Evolutionary conservation across 2,888 invertebrate species (phyloP), one percentile per base, ranked within the genome.

Genomic region (Eustalomyia histrio): DNA sequence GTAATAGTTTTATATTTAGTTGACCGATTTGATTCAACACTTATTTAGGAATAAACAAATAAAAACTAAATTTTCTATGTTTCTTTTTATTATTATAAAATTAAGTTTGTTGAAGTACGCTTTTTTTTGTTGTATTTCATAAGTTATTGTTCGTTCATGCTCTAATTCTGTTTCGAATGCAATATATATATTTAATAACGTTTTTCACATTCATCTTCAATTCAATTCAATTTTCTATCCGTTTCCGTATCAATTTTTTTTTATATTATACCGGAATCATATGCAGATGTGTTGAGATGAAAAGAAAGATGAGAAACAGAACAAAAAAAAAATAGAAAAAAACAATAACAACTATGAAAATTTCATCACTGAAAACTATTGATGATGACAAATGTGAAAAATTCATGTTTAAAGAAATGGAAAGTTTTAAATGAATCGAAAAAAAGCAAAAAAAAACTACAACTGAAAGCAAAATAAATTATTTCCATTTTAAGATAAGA

Each of bases 381-480:
- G 65, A 61, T 57, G 65, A 65, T 68, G 73, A 74, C 60, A 69
- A 61, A 67, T 64, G 53, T 61, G 74, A 55, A 65, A 81, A 76
- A n/a, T 24, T 47, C 60, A 47, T 63, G 29, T 50, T 53, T 52
- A 10, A 78, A 74, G 72, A 76, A 76, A 69, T 12, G 43, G 55
- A 68, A 72, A 76, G 69, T 71, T 68, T 39, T 64, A 47, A 47
- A 47, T 47, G 43, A 47, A 47, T 12, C 57, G 14, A 16, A 61
- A 58, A 39, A 33, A 43, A n/a, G 21, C 3, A 63, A 21, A 12
- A 76, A 76, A 33, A 69, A 35, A 61, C 29, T 39, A 55, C 53
- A 53, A 35, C 33, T 35, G 35, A 55, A 24, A 16, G 43, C 14
- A 60, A 61, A 74, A 76, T 58, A 76, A 72, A 64, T 76, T 80